Percentiles rank a stretch among this genome's conserved stretches.
These are phyloP conservation scores for Pangasius sanitwongsei DNA, from an alignment of 2,797 vertebrate species.

Conservation along the genomic window DNA sequence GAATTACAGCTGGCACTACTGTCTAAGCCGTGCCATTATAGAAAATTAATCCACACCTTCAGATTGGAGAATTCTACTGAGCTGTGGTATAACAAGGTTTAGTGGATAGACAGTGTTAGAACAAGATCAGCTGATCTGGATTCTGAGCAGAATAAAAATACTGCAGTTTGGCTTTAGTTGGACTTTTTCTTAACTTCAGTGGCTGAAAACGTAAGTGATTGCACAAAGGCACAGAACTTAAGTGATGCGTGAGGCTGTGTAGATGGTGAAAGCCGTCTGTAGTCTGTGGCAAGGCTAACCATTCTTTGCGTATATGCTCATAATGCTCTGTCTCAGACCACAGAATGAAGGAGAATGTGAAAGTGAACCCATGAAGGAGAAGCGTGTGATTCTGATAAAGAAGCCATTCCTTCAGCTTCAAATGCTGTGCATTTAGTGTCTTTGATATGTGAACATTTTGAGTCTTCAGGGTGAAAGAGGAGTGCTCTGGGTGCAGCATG, in stretches of 20 bases:
- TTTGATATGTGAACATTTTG: neutral
- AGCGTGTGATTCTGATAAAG: neutral
- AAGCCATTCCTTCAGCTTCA: conserved; percentile 8
- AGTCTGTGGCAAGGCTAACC: neutral
- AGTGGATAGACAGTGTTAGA: neutral
- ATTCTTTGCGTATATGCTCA: neutral
- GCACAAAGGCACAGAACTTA: neutral
- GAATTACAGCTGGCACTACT: neutral
- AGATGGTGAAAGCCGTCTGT: neutral
- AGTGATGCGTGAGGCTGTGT: neutral
- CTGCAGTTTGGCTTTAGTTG: neutral
- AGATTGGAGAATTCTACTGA: neutral
- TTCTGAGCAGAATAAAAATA: neutral
- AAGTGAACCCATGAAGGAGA: neutral
- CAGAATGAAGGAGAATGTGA: neutral
- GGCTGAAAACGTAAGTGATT: neutral
- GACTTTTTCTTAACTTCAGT: neutral
- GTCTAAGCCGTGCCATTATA: neutral
- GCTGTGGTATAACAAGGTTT: neutral
- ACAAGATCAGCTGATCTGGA: neutral
- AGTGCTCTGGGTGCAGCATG: conserved; percentile 1
- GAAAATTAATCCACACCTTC: neutral
- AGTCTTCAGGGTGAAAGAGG: neutral
- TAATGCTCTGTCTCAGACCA: neutral
- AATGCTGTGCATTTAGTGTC: neutral